Conservation (phyloP, 2,113 vertebrate species). For the Mandrillus leucophaeus region DNA sequence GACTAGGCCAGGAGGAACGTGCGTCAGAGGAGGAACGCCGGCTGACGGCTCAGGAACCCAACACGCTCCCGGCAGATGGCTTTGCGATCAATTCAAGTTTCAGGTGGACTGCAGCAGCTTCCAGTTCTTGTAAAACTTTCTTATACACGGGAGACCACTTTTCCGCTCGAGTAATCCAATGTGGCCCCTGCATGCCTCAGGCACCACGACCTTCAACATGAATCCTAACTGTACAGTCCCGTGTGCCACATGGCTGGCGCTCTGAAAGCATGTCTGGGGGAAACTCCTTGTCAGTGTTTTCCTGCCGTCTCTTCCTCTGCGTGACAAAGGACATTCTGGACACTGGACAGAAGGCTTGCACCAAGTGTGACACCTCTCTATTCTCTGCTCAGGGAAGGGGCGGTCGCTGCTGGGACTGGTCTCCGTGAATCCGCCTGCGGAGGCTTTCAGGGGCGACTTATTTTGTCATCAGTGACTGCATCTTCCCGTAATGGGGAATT, state of each 20-base stretch:
- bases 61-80: neutral
- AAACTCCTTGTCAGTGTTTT: rapidly evolving
- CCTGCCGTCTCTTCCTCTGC: rapidly evolving
- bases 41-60: rapidly evolving
- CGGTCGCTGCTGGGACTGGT: rapidly evolving
- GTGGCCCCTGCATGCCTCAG: rapidly evolving
- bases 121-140: rapidly evolving
- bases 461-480: neutral
- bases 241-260: rapidly evolving
- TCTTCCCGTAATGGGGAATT: rapidly evolving
- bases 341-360: rapidly evolving
- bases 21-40: neutral
- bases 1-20: rapidly evolving
- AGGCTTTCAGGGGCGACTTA: rapidly evolving
- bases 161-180: rapidly evolving
- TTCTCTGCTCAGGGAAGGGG: rapidly evolving
- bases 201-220: rapidly evolving
- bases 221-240: neutral
- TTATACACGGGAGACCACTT: rapidly evolving
- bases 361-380: rapidly evolving
- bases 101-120: neutral
- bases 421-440: rapidly evolving
- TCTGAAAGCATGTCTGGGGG: rapidly evolving
- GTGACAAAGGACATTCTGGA: rapidly evolving
- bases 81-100: neutral